phyloP scores from a whole-genome alignment of 2,888 invertebrate genomes.

The Zhuqinia jingwanae region DNA sequence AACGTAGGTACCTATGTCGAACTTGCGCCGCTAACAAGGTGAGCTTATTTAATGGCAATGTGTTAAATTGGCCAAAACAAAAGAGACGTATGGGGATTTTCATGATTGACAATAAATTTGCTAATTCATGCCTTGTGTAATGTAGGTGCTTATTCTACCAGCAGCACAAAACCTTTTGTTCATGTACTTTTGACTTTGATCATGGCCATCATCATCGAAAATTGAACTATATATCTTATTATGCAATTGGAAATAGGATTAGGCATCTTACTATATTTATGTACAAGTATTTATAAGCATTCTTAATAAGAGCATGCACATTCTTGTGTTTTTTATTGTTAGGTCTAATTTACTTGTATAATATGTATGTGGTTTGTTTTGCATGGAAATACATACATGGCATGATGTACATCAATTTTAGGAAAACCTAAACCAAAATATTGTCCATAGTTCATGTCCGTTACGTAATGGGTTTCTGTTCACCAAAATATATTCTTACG shows the following conservation, averaged over 20 bases:
- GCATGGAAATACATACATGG: too few relatives aligned
- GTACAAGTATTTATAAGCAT: too few relatives aligned
- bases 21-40: conserved; percentile 19
- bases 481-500: background rate
- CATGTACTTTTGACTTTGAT: background rate
- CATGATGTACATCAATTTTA: background rate
- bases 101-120: conserved; percentile 32
- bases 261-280: too few relatives aligned
- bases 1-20: too few relatives aligned
- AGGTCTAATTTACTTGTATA: too few relatives aligned
- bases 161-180: background rate
- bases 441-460: background rate
- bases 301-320: too few relatives aligned
- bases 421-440: conserved; percentile 31
- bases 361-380: too few relatives aligned
- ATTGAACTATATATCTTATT: too few relatives aligned
- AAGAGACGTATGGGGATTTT: background rate
- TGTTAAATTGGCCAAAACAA: background rate
- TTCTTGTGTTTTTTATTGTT: too few relatives aligned
- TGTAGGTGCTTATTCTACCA: background rate
- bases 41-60: background rate
- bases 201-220: conserved; percentile 12
- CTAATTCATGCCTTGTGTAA: conserved; percentile 16
- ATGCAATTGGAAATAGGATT: too few relatives aligned
- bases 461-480: background rate